Base-by-base conservation (phyloP, 2,797 vertebrate genomes). In the Rhinichthys osculus region DNA sequence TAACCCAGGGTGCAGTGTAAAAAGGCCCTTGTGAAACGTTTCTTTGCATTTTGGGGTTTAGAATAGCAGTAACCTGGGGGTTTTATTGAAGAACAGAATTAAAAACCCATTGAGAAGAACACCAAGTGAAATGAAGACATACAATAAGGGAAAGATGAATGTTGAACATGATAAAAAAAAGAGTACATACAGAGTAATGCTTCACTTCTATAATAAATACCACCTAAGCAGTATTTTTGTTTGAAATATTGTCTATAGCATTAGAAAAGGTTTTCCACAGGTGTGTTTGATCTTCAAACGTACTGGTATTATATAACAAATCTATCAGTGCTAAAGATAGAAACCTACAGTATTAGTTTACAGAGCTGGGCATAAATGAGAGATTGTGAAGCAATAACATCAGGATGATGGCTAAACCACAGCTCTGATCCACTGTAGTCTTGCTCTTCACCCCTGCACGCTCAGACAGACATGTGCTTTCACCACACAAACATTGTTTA, bases 341-440 rank as follows among this genome's bases (percentile, higher is more conserved):
- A 52, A 69, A 21, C 8, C 33, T 40, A 42, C 23, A 13, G 77
- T 79, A 67, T 84, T 64, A 77, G 73, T 84, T 84, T 54, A 42
- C 44, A 76, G 57, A 21, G 73, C 17, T 77, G 10, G 44, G 69
- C 17, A 67, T 78, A 67, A 77, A 66, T 77, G 62, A 40, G 47
- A 33, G 82, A 78, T 78, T 84, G 3, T 84, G 27, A 84, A 84
- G 62, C 82, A 84, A 84, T 78, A 84, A 84, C 73, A 42, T 69
- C 64, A 67, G 44, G 73, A 57, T 84, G 47, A 69, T 30, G 27
- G 74, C 73, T 52, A 66, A 66, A 77, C 21, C 82, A 77, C 42
- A 14, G 59, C 23, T 84, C 42, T 69, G 35, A 78, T 54, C 59
- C 62, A 42, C 73, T 30, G 17, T 67, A 38, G 62, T 67, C 33